Conservation (phyloP, 2,113 vertebrate genomes). For the Protobothrops flavoviridis region DNA sequence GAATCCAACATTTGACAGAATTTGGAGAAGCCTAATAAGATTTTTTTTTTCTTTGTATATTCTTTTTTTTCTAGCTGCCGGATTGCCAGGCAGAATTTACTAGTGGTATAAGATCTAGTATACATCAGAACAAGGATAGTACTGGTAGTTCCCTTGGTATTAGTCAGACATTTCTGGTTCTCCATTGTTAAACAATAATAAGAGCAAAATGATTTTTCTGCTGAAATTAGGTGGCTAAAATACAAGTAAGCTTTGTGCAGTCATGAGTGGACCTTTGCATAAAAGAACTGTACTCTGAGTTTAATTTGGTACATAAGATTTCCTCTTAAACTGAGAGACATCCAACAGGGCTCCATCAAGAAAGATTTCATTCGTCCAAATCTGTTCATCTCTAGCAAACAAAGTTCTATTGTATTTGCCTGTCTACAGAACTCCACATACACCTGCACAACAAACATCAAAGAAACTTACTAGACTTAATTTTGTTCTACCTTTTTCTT, state of each 20-base stretch:
- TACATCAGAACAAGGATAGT: not conserved
- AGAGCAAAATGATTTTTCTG: not conserved
- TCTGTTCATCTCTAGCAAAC: not conserved
- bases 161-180: not conserved
- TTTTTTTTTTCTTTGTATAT: not conserved
- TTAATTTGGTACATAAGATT: not conserved
- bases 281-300: not conserved
- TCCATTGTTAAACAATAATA: not conserved
- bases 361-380: not conserved
- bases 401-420: not conserved
- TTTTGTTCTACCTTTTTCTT: not conserved
- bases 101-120: not conserved
- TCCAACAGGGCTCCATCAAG: not conserved
- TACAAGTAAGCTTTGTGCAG: not conserved
- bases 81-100: not conserved
- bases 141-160: not conserved
- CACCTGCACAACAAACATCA: not conserved
- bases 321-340: not conserved
- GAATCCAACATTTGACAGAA: slow-evolving; percentile 2
- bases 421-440: not conserved
- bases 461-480: not conserved
- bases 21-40: slow-evolving; percentile 10
- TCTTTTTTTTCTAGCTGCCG: not conserved
- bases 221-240: not conserved
- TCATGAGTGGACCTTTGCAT: not conserved